phyloP scores from a whole-genome alignment of 2,888 invertebrate genomes.

The Apodemia hepburni region DNA sequence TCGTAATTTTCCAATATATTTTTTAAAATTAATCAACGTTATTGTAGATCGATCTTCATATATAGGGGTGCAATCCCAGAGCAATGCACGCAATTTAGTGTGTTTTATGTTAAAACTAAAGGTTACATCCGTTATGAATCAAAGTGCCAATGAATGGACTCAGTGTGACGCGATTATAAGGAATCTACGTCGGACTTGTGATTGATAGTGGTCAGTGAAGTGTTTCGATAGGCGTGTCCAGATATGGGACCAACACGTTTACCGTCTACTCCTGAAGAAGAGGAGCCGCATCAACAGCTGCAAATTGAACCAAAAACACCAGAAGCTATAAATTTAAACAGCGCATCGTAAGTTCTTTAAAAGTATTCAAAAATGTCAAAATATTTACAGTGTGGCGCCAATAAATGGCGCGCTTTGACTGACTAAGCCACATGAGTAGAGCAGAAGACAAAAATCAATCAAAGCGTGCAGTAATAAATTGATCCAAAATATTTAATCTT shows the following conservation, averaged over 20 bases:
- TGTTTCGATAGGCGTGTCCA: conserved; percentile 31
- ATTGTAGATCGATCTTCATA: neutral
- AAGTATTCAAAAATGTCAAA: neutral
- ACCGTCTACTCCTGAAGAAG: conserved; percentile 66
- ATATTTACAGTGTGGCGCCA: neutral
- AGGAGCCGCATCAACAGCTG: conserved; percentile 51
- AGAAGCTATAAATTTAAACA: conserved; percentile 42
- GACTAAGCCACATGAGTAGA: too few species aligned
- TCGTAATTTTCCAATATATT: neutral
- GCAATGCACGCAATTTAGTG: conserved; percentile 13
- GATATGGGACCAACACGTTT: conserved; percentile 67
- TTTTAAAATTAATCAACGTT: conserved; percentile 17
- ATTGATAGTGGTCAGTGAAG: conserved; percentile 42
- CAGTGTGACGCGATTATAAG: conserved; percentile 44
- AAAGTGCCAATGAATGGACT: conserved; percentile 47
- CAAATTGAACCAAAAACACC: conserved; percentile 46
- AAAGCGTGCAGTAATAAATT: neutral
- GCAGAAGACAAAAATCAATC: neutral
- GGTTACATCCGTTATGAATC: conserved; percentile 39
- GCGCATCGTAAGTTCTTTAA: conserved; percentile 48
- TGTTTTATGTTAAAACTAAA: conserved; percentile 25
- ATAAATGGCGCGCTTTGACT: neutral
- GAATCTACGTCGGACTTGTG: conserved; percentile 50
- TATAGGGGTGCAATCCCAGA: neutral
- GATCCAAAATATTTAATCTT: neutral